These are phyloP conservation scores for Todus mexicanus DNA, from an alignment of 2,797 vertebrate species.

Conservation along the genomic window DNA sequence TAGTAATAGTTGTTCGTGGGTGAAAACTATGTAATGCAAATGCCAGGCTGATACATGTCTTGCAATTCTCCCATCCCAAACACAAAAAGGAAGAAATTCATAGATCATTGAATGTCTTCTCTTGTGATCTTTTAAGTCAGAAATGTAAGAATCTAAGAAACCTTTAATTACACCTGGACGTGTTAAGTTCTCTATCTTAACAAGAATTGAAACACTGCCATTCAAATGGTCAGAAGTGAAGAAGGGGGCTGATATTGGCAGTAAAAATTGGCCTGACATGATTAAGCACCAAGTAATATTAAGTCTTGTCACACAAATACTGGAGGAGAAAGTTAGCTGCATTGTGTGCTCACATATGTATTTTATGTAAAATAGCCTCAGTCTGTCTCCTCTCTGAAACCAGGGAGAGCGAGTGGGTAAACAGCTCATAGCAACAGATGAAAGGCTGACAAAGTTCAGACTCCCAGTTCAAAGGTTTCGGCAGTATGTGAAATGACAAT, in stretches of 20 bases:
- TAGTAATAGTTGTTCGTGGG: background rate
- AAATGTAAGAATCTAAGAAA: constrained; percentile 46
- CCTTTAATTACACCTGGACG: background rate
- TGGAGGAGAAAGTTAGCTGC: background rate
- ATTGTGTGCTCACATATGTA: background rate
- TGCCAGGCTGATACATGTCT: accelerated
- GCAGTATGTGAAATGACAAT: background rate
- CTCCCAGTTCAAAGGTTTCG: constrained; percentile 24
- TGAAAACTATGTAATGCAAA: background rate
- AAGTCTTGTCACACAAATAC: background rate
- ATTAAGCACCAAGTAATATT: constrained; percentile 35
- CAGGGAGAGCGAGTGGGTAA: background rate
- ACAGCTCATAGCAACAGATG: constrained; percentile 12
- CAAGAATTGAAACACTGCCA: constrained; percentile 14
- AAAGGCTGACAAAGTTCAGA: constrained; percentile 18
- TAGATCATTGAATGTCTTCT: background rate
- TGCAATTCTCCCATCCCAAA: background rate
- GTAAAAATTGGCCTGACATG: constrained; percentile 43
- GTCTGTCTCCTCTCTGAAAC: background rate
- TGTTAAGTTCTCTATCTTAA: background rate
- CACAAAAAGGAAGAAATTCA: background rate
- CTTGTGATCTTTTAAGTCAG: background rate
- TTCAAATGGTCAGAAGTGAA: background rate
- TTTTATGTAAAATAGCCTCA: constrained; percentile 22
- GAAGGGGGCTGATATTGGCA: constrained; percentile 8